Evolutionary conservation across 2,113 vertebrate genomes (phyloP), one percentile per base, ranked within the genome.

Genomic region (Diphyllodes magnificus): DNA sequence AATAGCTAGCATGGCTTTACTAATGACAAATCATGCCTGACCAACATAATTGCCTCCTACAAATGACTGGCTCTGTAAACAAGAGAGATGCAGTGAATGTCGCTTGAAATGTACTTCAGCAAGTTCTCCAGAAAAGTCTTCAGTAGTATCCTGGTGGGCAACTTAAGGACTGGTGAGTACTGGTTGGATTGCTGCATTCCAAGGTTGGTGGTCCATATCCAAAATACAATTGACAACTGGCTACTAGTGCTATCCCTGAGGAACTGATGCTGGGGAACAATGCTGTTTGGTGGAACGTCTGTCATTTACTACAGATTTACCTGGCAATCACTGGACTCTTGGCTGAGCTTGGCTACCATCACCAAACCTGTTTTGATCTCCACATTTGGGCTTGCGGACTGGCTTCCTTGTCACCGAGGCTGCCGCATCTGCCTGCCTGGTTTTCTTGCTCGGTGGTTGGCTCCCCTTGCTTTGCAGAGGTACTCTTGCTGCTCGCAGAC

Each of bases 371-470:
- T 69, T 65, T 50, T 44, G n/a, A 27, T 75, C 5, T 21, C n/a
- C 37, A 6, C 0, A 0, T 71, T 63, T 57, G 31, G 31, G 17
- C 39, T 66, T 49, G 23, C 33, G 68, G 33, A 10, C n/a, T 66
- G n/a, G 40, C 20, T 25, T 24, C 15, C 57, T 50, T 59, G 64
- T 61, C 56, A 59, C 11, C 3, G 5, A 53, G 31, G 60, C 40
- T 60, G 44, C 50, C 7, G 1, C 9, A 1, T 54, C 33, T 82
- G 57, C 47, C 53, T 42, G 33, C 47, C 7, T 42, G 4, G 17
- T 66, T 79, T 7, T 27, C 3, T 0, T 61, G 31, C 56, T 49
- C 24, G 17, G 28, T 44, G 59, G 21, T 31, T 61, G 45, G 44
- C 60, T 77, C 18, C 13, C 21, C 13, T 51, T 30, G 37, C 56